A percentile compares a stretch with the other conserved stretches of the same genome.
phyloP scores from a whole-genome alignment of 2,797 vertebrate species.

The Pelobates cultripes region DNA sequence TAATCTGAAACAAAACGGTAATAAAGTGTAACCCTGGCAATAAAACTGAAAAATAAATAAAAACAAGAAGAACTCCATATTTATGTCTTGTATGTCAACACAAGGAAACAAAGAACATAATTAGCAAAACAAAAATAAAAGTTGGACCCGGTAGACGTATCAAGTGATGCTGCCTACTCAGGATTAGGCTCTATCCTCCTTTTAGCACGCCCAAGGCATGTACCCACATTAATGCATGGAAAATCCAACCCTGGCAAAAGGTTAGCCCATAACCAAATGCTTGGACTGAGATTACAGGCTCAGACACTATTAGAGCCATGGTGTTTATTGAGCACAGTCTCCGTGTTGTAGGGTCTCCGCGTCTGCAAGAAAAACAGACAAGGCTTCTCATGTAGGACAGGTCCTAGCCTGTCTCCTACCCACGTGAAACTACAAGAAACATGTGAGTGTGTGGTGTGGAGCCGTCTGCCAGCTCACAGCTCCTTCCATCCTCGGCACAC shows the following conservation, averaged over 20 bases:
- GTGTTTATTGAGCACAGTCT: background rate
- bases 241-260: background rate
- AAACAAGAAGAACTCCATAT: no score
- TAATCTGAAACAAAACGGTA: no score
- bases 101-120: no score
- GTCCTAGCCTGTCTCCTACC: background rate
- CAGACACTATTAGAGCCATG: background rate
- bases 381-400: slow-evolving; percentile 17
- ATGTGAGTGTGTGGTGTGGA: background rate
- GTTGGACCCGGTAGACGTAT: no score
- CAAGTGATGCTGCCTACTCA: no score
- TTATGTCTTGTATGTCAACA: no score
- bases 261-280: background rate
- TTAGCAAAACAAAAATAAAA: background rate
- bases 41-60: no score
- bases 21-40: no score
- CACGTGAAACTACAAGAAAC: slow-evolving; percentile 4
- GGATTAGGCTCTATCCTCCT: no score
- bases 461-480: slow-evolving; percentile 40
- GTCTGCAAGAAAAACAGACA: slow-evolving; percentile 1
- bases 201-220: background rate
- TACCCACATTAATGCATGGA: background rate
- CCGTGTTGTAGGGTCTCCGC: background rate
- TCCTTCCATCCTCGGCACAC: slow-evolving; percentile 39
- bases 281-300: background rate